These are phyloP conservation scores for Lytechinus variegatus DNA, from an alignment of 35 echinoderm and acorn worm genomes.

Conservation along the genomic window DNA sequence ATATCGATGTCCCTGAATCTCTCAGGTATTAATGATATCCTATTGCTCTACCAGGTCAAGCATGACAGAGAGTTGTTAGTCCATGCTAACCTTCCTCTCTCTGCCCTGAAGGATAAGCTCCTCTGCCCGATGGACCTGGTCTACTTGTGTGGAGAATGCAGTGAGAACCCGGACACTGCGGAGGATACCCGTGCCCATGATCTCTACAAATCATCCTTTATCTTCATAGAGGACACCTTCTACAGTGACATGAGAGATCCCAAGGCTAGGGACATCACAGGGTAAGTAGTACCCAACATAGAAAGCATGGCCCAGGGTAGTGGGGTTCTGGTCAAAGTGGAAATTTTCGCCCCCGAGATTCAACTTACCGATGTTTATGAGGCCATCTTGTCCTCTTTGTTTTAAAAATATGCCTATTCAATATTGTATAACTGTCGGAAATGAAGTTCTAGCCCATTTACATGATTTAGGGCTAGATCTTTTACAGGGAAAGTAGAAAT, in stretches of 20 bases:
- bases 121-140: constrained; percentile 79
- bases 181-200: constrained; percentile 58
- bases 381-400: no score
- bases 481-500: no score
- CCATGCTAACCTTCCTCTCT: constrained; percentile 62
- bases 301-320: not conserved
- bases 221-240: constrained; percentile 88
- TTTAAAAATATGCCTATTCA: no score
- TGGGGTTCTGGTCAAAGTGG: no score
- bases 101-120: constrained; percentile 62
- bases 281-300: constrained; percentile 35
- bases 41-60: not conserved
- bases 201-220: constrained; percentile 83
- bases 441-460: no score
- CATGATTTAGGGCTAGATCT: no score
- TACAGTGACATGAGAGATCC: constrained; percentile 80
- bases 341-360: no score
- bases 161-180: constrained; percentile 68
- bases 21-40: no score
- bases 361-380: no score
- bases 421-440: no score
- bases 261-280: constrained; percentile 68
- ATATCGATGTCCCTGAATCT: no score
- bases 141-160: constrained; percentile 63
- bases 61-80: constrained; percentile 80